phyloP scores from a whole-genome alignment of 2,888 invertebrate species.

The Sepioteuthis lessoniana region DNA sequence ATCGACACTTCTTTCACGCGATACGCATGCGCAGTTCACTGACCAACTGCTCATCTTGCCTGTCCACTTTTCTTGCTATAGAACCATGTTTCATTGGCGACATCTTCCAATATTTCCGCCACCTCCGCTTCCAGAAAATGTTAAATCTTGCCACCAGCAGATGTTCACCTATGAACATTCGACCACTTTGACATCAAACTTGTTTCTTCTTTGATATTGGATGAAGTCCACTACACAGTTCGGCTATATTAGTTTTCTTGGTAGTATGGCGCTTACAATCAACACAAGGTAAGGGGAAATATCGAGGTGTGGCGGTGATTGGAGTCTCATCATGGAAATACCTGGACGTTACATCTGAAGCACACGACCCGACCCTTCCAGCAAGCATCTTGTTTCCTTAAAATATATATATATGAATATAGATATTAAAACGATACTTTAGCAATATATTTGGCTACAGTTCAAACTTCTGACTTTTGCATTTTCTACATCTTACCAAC shows the following conservation, averaged over 20 bases:
- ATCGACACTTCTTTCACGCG: neutral
- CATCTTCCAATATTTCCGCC: neutral
- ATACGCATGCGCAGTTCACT: neutral
- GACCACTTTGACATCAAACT: conserved; percentile 17
- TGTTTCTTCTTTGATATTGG: neutral
- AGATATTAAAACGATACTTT: neutral
- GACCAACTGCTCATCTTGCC: neutral
- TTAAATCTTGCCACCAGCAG: neutral
- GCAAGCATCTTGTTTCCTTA: neutral
- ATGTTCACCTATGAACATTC: conserved; percentile 33
- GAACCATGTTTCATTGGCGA: neutral
- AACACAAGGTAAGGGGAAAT: neutral
- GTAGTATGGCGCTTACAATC: neutral
- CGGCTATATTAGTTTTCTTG: neutral
- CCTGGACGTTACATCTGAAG: neutral
- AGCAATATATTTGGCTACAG: neutral
- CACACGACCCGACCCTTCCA: neutral
- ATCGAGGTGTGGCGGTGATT: neutral
- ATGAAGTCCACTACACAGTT: neutral
- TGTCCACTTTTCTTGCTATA: neutral
- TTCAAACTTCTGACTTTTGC: neutral
- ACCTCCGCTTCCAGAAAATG: neutral
- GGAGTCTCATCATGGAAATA: neutral
- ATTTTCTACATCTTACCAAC: neutral
- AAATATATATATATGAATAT: neutral